These are phyloP conservation scores for Noctua janthina DNA, from an alignment of 2,888 invertebrate genomes.

Conservation along the genomic window DNA sequence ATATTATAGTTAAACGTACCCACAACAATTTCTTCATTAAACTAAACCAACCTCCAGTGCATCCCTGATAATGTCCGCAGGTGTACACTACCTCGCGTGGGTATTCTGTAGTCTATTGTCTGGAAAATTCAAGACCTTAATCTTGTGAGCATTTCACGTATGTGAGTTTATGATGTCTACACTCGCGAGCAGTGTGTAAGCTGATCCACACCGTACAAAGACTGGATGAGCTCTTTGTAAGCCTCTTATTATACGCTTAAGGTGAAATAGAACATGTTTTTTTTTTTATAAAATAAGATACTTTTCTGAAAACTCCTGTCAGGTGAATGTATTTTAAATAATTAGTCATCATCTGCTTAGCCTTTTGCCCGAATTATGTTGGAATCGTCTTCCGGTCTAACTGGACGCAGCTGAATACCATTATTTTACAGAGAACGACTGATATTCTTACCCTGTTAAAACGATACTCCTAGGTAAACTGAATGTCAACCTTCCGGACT, in stretches of 20 bases:
- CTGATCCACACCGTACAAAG: conserved; percentile 55
- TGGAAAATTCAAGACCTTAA: conserved; percentile 71
- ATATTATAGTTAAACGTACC: too few species aligned
- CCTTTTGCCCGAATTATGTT: not conserved
- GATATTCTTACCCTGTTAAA: not conserved
- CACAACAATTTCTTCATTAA: conserved; percentile 9
- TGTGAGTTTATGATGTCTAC: conserved; percentile 64
- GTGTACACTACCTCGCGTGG: conserved; percentile 53
- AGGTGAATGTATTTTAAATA: not conserved
- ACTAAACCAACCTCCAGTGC: not conserved
- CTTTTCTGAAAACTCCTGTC: not conserved
- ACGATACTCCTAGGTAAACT: not conserved
- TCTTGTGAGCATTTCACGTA: conserved; percentile 68
- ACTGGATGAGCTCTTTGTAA: conserved; percentile 54
- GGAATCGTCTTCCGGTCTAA: not conserved
- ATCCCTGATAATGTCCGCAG: conserved; percentile 48
- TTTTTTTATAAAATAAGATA: conserved; percentile 18
- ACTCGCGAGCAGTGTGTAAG: conserved; percentile 59
- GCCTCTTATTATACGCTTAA: conserved; percentile 40
- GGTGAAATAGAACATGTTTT: conserved; percentile 27
- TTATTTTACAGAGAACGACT: not conserved
- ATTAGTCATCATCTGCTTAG: not conserved
- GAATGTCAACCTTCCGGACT: too few species aligned
- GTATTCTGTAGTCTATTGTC: conserved; percentile 67
- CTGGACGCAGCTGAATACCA: not conserved